Conservation (phyloP, 2,888 invertebrate genomes). For the Cacoxenus indagator region DNA sequence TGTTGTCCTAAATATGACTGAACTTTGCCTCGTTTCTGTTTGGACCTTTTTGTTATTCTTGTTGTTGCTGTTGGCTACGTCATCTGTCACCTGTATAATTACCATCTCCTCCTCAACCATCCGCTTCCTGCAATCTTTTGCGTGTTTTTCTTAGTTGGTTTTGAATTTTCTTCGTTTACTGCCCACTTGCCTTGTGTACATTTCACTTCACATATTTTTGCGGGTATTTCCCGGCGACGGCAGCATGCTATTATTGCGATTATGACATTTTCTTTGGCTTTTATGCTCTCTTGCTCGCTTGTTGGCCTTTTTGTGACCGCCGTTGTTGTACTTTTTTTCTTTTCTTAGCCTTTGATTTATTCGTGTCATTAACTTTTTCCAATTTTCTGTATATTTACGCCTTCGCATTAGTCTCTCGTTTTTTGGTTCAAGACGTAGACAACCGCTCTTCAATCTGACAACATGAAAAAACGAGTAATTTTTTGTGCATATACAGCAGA, state of each 20-base stretch:
- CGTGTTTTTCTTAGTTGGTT: slow-evolving; percentile 34
- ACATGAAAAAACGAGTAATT: no score
- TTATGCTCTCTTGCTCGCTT: neutral
- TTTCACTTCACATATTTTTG: neutral
- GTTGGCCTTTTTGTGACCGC: neutral
- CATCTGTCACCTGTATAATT: neutral
- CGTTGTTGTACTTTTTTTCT: neutral
- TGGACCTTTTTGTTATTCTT: slow-evolving; percentile 4
- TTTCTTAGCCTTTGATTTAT: neutral
- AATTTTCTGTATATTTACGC: neutral
- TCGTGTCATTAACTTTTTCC: neutral
- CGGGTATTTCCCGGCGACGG: neutral
- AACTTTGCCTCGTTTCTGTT: slow-evolving; percentile 38
- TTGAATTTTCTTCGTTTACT: neutral
- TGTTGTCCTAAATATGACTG: slow-evolving; percentile 41
- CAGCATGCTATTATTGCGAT: neutral
- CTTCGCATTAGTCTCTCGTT: neutral
- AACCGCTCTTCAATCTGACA: no score
- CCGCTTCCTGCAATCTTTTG: slow-evolving; percentile 24
- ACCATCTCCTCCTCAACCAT: slow-evolving; percentile 31
- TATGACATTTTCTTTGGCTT: neutral
- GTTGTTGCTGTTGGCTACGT: neutral
- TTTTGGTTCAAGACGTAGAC: no score
- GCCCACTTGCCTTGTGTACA: neutral
- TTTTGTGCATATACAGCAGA: no score